Evolutionary conservation across 2,888 invertebrate species (phyloP).

Genomic region (Byasa hedistus): DNA sequence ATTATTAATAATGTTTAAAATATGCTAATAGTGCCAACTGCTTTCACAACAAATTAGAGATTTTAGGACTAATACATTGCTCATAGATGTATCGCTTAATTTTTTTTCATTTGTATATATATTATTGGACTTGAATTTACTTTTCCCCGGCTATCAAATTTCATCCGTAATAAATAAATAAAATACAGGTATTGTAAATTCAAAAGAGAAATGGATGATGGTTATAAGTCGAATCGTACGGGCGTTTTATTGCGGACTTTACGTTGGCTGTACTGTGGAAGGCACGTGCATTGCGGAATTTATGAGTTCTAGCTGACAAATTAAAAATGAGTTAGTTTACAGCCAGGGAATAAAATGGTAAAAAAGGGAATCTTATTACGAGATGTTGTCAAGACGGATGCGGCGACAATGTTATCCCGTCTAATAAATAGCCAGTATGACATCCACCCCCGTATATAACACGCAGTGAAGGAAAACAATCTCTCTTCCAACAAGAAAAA

Average conservation of each 20-base stretch:
- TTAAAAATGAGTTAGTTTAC: constrained; percentile 77
- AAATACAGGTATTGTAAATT: not conserved
- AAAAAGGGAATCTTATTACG: constrained; percentile 69
- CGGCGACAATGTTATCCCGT: constrained; percentile 72
- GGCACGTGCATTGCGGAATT: constrained; percentile 64
- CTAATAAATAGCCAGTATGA: constrained; percentile 74
- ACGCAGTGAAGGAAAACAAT: constrained; percentile 65
- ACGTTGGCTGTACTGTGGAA: constrained; percentile 50
- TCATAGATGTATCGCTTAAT: not conserved
- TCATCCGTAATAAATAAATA: not conserved
- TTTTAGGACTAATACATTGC: no score
- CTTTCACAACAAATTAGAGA: not conserved
- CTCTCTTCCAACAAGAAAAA: constrained; percentile 61
- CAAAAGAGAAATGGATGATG: constrained; percentile 17
- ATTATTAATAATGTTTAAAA: not conserved
- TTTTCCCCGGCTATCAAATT: not conserved
- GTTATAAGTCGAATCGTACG: constrained; percentile 50
- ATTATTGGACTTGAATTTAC: not conserved
- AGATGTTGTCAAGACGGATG: constrained; percentile 51
- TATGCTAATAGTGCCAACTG: not conserved
- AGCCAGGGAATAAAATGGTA: constrained; percentile 69
- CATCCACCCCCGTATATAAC: constrained; percentile 58
- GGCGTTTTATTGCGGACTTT: constrained; percentile 62
- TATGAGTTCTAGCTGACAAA: constrained; percentile 69
- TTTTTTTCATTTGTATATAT: not conserved